phyloP scores from a whole-genome alignment of 2,888 invertebrate genomes.

The Alviniconcha strummeri region DNA sequence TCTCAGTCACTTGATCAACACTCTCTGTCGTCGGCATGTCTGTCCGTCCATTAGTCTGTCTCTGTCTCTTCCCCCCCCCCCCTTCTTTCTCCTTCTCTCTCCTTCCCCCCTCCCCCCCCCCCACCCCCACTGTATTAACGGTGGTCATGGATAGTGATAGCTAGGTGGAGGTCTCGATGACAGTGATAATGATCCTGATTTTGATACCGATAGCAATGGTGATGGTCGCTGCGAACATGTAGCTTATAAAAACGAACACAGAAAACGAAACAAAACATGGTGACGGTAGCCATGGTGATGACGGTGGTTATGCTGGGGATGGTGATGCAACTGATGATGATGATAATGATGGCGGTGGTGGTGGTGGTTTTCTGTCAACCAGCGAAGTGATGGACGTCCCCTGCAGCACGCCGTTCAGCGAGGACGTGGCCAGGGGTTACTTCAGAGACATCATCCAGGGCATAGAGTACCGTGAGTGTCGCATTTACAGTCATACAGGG shows the following conservation, averaged over 20 bases:
- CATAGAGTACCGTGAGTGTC: constrained; percentile 92
- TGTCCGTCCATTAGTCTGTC: neutral
- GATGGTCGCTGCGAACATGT: too few relatives aligned
- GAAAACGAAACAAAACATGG: neutral
- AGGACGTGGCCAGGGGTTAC: constrained; percentile 89
- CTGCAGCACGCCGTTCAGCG: constrained; percentile 87
- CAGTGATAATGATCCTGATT: constrained; percentile 3
- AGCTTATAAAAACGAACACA: too few relatives aligned
- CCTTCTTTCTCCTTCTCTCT: neutral
- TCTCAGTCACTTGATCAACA: too few relatives aligned
- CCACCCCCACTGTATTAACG: too few relatives aligned
- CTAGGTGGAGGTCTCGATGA: too few relatives aligned
- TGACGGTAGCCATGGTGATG: neutral
- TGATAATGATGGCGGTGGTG: constrained; percentile 12
- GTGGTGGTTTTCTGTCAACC: constrained; percentile 25
- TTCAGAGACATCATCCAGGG: constrained; percentile 94
- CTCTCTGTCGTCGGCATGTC: too few relatives aligned
- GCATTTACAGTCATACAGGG: constrained; percentile 83
- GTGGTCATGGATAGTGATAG: too few relatives aligned
- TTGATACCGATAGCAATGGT: neutral
- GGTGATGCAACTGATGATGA: neutral
- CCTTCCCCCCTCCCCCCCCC: neutral
- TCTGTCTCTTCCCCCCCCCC: neutral
- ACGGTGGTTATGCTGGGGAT: neutral
- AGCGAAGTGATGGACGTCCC: constrained; percentile 88